Conservation (phyloP, 2,888 invertebrate genomes). For the Eilema depressum region DNA sequence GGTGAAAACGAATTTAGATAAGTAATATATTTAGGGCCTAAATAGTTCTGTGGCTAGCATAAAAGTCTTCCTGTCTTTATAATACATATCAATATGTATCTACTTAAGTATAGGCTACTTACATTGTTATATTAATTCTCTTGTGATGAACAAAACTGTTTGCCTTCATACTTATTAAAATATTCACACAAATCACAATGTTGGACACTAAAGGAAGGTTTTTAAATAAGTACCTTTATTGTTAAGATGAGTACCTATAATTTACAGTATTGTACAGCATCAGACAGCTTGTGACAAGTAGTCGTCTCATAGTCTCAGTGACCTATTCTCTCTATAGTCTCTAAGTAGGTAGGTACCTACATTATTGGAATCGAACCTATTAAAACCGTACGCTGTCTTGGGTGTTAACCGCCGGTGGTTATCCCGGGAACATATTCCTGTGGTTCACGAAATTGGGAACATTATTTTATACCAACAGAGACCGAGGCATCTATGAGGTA, state of each 20-base stretch:
- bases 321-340: background rate
- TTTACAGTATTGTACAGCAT: background rate
- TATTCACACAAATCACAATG: constrained; percentile 27
- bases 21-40: too few relatives aligned
- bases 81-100: background rate
- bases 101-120: too few relatives aligned
- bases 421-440: too few relatives aligned
- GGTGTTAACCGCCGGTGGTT: too few relatives aligned
- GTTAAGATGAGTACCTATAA: background rate
- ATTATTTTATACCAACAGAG: too few relatives aligned
- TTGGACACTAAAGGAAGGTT: constrained; percentile 25
- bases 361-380: too few relatives aligned
- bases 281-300: background rate
- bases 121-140: constrained; percentile 9
- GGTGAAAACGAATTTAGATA: too few relatives aligned
- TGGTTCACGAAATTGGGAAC: too few relatives aligned
- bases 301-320: background rate
- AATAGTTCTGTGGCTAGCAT: too few relatives aligned
- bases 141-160: constrained; percentile 2
- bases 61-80: background rate
- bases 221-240: constrained; percentile 23
- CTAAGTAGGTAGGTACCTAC: too few relatives aligned
- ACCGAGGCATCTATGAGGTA: too few relatives aligned
- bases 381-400: too few relatives aligned
- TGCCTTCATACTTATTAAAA: constrained; percentile 16